Base-by-base conservation (phyloP, 2,113 vertebrate species). In the Thomomys bottae region DNA sequence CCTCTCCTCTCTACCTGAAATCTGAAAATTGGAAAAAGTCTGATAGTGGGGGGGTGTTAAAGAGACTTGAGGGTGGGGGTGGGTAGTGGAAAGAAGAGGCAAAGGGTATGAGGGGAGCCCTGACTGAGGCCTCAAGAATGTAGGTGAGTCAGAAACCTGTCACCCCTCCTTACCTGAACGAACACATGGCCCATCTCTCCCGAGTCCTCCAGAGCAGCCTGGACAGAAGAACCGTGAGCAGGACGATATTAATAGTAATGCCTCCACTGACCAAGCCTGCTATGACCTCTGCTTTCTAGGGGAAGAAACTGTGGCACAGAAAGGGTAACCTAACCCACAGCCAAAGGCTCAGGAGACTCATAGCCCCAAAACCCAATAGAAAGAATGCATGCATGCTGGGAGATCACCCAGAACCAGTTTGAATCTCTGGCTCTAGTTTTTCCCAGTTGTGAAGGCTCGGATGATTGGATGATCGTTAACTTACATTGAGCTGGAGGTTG, bases 101-200 rank as follows among this genome's bases (percentile, higher is more conserved):
- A 96, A 95, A 97, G 95, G 97, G 92, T 95, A 95, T 97, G 96
- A 54, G 32, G 73, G 80, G 95, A 97, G 95, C 98, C 96, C 98
- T 98, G 98, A 94, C 96, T 97, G 97, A 98, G 96, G 97, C 97
- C 97, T 98, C 97, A 97, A 93, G 88, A 97, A 95, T 93, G 85
- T 92, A 92, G 89, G 89, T 85, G 81, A 82, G 76, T 86, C 68
- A 88, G 88, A 84, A 89, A 36, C 23, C n/a, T 73, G 36, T 36
- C 24, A 1, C 14, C 45, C 49, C 88, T 86, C 73, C 12, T 61
- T 23, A 20, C 24, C 21, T 0, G 49, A 80, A 71, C 24, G 8
- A 18, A 17, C 17, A 45, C 18, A 45, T 45, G 45, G 86, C 57
- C 84, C 59, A 14, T 5, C 40, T 40, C 28, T 17, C 11, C 61